A percentile compares a stretch with the other conserved stretches of the same genome.
phyloP scores from a whole-genome alignment of 2,113 vertebrate genomes.

The Noturus placidus region DNA sequence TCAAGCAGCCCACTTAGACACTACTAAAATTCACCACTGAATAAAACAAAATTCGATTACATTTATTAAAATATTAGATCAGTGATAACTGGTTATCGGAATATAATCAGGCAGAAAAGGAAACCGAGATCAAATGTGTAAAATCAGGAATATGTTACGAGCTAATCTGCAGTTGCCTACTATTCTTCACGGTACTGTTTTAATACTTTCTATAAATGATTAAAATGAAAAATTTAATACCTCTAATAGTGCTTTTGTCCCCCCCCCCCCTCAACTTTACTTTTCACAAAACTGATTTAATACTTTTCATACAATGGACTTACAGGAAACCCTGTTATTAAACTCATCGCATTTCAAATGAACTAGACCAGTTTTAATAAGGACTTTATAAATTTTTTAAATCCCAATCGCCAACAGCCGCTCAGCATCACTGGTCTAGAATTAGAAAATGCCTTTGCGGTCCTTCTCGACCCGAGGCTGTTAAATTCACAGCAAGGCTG shows the following conservation, averaged over 20 bases:
- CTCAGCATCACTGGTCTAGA: not conserved
- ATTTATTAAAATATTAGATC: not conserved
- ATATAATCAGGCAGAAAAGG: not conserved
- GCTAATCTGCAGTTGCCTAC: not conserved
- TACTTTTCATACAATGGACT: not conserved
- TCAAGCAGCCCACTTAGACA: not conserved
- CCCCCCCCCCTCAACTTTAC: not conserved
- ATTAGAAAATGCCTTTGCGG: not conserved
- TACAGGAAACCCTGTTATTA: not conserved
- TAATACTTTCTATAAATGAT: not conserved
- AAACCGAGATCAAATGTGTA: not conserved
- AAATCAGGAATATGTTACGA: not conserved
- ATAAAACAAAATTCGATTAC: not conserved
- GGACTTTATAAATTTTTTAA: slow-evolving; percentile 4
- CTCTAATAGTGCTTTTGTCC: not conserved
- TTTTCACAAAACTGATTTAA: slow-evolving; percentile 4
- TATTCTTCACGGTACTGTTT: not conserved
- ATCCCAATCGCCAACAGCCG: not conserved
- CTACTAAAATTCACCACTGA: not conserved
- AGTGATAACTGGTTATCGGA: not conserved
- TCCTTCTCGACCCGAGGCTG: not conserved
- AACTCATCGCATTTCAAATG: not conserved
- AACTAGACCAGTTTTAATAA: not conserved
- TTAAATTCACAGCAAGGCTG: not conserved
- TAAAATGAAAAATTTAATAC: not conserved